Percentiles rank a stretch among this genome's conserved stretches.
Evolutionary conservation across 2,888 invertebrate genomes (phyloP).

Genomic region (Hirtodrosophila confusa): DNA sequence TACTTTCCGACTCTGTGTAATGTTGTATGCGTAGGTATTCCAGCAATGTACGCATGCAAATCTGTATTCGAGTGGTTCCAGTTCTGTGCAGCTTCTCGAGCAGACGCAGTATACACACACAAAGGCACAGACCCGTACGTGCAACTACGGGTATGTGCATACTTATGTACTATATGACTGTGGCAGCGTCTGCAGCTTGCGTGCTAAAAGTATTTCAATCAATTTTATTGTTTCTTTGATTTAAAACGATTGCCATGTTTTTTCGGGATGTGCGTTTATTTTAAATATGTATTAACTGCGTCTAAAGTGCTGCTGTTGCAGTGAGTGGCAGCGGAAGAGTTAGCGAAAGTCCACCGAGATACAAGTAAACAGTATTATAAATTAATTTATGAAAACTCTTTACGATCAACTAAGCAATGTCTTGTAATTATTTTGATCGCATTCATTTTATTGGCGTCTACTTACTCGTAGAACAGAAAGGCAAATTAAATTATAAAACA

Average conservation of each 20-base stretch:
- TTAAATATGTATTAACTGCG: conserved; percentile 38
- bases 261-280: conserved; percentile 47
- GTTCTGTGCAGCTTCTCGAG: conserved; percentile 54
- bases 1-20: conserved; percentile 31
- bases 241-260: conserved; percentile 75
- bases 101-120: conserved; percentile 13
- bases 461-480: too few relatives aligned
- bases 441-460: too few relatives aligned
- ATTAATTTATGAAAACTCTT: too few relatives aligned
- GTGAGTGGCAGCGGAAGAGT: neutral
- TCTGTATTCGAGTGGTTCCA: conserved; percentile 59
- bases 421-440: too few relatives aligned
- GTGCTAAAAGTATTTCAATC: conserved; percentile 75
- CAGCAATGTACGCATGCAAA: conserved; percentile 82
- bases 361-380: conserved; percentile 4
- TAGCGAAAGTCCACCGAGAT: neutral
- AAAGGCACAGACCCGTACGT: neutral
- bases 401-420: too few relatives aligned
- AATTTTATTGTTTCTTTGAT: conserved; percentile 74
- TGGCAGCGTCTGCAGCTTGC: conserved; percentile 50
- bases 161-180: conserved; percentile 7
- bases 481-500: too few relatives aligned
- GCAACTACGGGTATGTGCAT: neutral
- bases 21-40: conserved; percentile 82
- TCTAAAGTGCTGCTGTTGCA: conserved; percentile 11